These are phyloP conservation scores for Dynastes tityus DNA, from an alignment of 2,888 invertebrate species.

Conservation along the genomic window DNA sequence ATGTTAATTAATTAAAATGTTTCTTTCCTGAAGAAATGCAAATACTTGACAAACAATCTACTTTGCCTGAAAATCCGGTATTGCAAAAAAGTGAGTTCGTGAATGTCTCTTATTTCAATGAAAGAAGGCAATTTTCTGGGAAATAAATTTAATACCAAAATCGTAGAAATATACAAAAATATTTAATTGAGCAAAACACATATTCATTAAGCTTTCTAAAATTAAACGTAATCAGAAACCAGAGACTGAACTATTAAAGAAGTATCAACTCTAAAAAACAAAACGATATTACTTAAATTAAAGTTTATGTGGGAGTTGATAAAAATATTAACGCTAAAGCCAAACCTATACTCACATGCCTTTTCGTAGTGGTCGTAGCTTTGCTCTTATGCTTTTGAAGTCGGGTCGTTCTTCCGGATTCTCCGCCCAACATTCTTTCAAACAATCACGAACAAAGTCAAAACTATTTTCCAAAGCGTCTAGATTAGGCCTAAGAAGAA, in stretches of 20 bases:
- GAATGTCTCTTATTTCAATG: too few species aligned
- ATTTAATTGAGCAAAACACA: too few species aligned
- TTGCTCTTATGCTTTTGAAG: conserved; percentile 85
- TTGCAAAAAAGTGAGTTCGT: too few species aligned
- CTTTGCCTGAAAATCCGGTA: too few species aligned
- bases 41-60: too few species aligned
- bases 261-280: not conserved
- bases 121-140: too few species aligned
- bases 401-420: conserved; percentile 86
- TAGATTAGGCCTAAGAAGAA: conserved; percentile 79
- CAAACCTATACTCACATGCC: conserved; percentile 82
- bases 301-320: not conserved
- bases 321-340: conserved; percentile 34
- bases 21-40: too few species aligned
- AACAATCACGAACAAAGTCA: conserved; percentile 88
- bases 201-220: too few species aligned
- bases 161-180: too few species aligned
- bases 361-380: conserved; percentile 86
- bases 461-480: conserved; percentile 86
- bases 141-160: too few species aligned
- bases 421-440: conserved; percentile 92
- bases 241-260: not conserved
- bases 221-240: too few species aligned
- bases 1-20: too few species aligned
- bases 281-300: conserved; percentile 17